These are phyloP conservation scores for Herpetotheres cachinnans DNA, from an alignment of 2,113 vertebrate genomes.

Conservation along the genomic window DNA sequence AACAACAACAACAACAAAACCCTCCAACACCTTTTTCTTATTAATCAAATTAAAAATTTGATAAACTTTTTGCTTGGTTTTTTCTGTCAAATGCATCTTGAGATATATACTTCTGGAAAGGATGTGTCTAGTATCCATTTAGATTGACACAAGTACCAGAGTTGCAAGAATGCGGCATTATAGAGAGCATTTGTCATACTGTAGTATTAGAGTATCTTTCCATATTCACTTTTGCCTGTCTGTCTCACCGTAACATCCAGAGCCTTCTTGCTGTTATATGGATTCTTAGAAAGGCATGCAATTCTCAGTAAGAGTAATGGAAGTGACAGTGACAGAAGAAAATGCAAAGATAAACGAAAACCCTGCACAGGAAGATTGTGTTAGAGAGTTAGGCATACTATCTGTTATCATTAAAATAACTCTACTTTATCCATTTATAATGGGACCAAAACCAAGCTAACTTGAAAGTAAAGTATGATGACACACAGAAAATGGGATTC, in stretches of 20 bases:
- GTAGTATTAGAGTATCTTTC: neutral
- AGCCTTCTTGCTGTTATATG: neutral
- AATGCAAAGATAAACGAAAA: neutral
- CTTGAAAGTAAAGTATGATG: neutral
- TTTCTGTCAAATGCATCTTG: neutral
- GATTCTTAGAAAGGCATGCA: neutral
- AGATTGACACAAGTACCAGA: neutral
- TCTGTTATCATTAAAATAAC: conserved; percentile 26
- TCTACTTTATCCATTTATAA: neutral
- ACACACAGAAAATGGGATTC: neutral
- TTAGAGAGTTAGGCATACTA: neutral
- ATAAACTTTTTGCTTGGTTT: neutral
- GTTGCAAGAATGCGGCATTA: neutral
- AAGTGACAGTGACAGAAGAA: neutral
- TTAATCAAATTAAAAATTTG: neutral
- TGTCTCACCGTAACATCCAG: neutral
- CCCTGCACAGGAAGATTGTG: neutral
- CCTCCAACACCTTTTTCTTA: neutral
- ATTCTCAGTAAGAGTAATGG: neutral
- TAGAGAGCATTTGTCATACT: neutral
- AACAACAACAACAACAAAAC: no score
- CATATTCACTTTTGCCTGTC: neutral
- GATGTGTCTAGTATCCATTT: neutral
- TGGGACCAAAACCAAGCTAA: neutral
- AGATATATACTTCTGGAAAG: neutral